Evolutionary conservation across 2,113 vertebrate genomes (phyloP).

Genomic region (Megaleporinus macrocephalus): DNA sequence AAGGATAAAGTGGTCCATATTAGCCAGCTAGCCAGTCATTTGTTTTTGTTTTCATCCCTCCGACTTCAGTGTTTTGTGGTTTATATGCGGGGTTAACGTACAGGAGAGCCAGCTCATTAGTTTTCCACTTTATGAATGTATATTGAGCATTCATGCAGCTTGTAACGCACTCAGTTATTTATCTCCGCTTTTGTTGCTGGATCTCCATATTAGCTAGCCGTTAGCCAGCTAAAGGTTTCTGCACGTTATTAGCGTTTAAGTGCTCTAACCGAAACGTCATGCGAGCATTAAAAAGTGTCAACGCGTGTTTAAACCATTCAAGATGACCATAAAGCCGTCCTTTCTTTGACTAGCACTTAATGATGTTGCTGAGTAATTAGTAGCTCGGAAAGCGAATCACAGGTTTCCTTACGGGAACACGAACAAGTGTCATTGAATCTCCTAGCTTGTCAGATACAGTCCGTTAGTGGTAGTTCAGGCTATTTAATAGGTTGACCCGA

Average conservation of each 20-base stretch:
- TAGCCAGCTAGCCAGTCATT: not conserved
- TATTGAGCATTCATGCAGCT: not conserved
- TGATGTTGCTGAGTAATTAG: not conserved
- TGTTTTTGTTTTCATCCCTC: not conserved
- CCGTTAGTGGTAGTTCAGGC: not conserved
- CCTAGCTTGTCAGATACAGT: not conserved
- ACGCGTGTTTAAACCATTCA: not conserved
- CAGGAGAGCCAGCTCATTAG: too few species aligned
- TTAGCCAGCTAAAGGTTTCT: not conserved
- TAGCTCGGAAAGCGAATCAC: not conserved
- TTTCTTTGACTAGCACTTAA: not conserved
- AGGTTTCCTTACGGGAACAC: not conserved
- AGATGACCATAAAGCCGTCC: not conserved
- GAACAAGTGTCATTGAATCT: not conserved
- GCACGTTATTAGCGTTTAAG: not conserved
- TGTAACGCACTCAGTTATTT: not conserved
- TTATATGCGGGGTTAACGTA: not conserved
- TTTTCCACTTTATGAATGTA: not conserved
- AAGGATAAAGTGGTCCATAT: conserved; percentile 44
- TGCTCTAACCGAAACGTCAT: not conserved
- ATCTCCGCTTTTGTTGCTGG: not conserved
- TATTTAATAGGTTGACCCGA: too few species aligned
- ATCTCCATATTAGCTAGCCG: not conserved
- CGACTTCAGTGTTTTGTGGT: not conserved
- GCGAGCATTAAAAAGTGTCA: not conserved